Conservation (phyloP, 30 jellyfish, hydroid and myxozoan species). For the Hydra vulgaris region DNA sequence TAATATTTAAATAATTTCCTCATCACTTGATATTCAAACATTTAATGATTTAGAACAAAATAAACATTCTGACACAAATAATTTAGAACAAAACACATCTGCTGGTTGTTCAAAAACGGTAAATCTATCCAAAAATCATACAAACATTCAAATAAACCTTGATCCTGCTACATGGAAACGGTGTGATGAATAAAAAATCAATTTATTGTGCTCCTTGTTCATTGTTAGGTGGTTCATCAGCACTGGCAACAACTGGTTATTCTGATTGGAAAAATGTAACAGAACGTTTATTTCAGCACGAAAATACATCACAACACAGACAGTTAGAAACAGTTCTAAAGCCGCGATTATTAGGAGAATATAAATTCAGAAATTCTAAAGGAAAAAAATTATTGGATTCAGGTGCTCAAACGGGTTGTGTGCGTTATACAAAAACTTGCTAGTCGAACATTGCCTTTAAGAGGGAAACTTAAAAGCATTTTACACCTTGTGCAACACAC, state of each 20-base stretch:
- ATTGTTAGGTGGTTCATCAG: too few species aligned
- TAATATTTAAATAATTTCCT: too few species aligned
- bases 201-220: not conserved
- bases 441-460: too few species aligned
- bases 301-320: not conserved
- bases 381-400: not conserved
- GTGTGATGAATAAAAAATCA: not conserved
- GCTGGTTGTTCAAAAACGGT: not conserved
- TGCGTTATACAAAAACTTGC: too few species aligned
- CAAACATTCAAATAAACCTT: not conserved
- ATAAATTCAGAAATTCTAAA: too few species aligned
- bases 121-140: not conserved
- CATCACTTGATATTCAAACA: not conserved
- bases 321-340: not conserved
- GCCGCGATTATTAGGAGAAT: not conserved
- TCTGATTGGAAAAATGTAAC: not conserved
- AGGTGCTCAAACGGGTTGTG: not conserved
- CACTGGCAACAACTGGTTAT: not conserved
- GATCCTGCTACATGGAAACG: not conserved
- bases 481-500: too few species aligned
- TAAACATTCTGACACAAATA: not conserved
- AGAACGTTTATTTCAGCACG: not conserved
- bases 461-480: too few species aligned
- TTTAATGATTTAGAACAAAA: not conserved
- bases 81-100: not conserved